These are phyloP conservation scores for Psettodes erumei DNA, from an alignment of 2,113 vertebrate species.

Conservation along the genomic window DNA sequence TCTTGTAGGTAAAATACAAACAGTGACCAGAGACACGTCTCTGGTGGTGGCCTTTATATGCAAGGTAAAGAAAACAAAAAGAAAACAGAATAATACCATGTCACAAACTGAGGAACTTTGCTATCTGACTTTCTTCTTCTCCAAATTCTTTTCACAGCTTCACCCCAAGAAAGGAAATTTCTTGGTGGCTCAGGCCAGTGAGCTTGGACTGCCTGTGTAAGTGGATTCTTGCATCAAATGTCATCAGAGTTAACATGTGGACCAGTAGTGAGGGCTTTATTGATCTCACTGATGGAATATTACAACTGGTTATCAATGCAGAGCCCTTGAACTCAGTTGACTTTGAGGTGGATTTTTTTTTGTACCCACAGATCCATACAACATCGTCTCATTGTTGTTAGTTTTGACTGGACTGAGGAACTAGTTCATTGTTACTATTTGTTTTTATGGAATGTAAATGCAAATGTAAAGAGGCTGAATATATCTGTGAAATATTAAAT, in stretches of 20 bases:
- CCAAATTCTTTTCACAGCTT: constrained; percentile 65
- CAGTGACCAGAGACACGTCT: constrained; percentile 72
- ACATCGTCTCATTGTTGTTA: not conserved
- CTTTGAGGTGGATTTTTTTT: not conserved
- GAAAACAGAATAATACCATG: not conserved
- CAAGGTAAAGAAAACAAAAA: too few species aligned
- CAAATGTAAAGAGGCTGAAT: not conserved
- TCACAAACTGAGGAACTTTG: not conserved
- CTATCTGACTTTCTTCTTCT: not conserved
- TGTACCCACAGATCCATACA: not conserved
- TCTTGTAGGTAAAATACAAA: constrained; percentile 47
- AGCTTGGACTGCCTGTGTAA: constrained; percentile 93
- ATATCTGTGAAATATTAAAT: too few species aligned
- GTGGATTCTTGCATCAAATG: constrained; percentile 55
- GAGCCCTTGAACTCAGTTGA: not conserved
- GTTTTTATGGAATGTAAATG: not conserved
- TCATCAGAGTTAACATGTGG: not conserved
- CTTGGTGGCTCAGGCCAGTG: constrained; percentile 88
- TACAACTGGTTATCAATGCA: not conserved
- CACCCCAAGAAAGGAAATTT: constrained; percentile 91
- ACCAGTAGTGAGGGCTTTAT: not conserved
- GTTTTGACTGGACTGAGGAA: too few species aligned
- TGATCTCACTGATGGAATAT: not conserved
- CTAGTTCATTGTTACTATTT: not conserved
- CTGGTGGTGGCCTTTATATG: constrained; percentile 92